Evolutionary conservation across 1,140 invertebrate species (phyloP).

Genomic region (Rhagoletis pomonella): DNA sequence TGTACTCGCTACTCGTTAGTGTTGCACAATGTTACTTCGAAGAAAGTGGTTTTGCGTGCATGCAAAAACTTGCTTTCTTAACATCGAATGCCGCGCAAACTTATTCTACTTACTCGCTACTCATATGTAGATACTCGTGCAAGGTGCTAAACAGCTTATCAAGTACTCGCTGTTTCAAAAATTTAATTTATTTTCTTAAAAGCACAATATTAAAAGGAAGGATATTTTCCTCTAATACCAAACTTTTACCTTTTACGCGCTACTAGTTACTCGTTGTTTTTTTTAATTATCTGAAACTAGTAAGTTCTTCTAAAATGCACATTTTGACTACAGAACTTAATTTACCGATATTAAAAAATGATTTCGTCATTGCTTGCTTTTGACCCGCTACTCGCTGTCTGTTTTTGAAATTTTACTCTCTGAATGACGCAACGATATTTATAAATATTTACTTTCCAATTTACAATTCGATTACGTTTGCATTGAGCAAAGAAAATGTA

Average conservation of each 20-base stretch:
- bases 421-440: neutral
- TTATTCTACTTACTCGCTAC: neutral
- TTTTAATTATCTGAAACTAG: too few relatives aligned
- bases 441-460: too few relatives aligned
- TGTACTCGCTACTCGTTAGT: neutral
- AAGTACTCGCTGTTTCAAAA: neutral
- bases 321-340: too few relatives aligned
- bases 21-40: too few relatives aligned
- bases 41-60: too few relatives aligned
- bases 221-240: neutral
- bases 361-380: too few relatives aligned
- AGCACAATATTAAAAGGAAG: neutral
- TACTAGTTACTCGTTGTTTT: neutral
- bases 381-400: neutral
- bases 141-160: neutral
- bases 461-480: neutral
- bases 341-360: too few relatives aligned
- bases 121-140: neutral
- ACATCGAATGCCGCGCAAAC: too few relatives aligned
- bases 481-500: neutral
- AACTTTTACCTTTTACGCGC: neutral
- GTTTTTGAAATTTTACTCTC: neutral
- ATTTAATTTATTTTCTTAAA: neutral
- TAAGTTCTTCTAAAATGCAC: too few relatives aligned
- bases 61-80: too few relatives aligned